phyloP scores from a whole-genome alignment of 2,797 vertebrate species.

The Urocyon cinereoargenteus region DNA sequence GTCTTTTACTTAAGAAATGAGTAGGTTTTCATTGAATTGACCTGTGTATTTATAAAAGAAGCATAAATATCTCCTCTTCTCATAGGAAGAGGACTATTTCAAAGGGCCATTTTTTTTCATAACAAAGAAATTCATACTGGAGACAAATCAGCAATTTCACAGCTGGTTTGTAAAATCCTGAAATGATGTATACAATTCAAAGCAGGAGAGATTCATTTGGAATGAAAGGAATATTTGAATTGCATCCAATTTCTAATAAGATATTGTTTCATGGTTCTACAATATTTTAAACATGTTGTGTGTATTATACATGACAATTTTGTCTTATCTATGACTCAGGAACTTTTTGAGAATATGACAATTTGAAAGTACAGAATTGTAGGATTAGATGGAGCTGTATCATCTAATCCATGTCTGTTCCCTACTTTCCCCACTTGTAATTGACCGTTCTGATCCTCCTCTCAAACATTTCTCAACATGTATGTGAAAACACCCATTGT shows the following conservation, averaged over 20 bases:
- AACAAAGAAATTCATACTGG: slow-evolving; percentile 38
- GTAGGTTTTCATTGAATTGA: slow-evolving; percentile 73
- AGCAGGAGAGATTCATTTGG: slow-evolving; percentile 24
- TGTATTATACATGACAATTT: neutral
- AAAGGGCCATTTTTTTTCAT: neutral
- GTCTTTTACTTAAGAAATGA: slow-evolving; percentile 81
- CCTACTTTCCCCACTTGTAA: neutral
- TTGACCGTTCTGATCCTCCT: neutral
- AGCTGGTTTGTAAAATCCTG: slow-evolving; percentile 37
- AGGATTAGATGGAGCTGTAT: neutral
- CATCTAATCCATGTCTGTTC: neutral
- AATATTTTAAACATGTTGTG: neutral
- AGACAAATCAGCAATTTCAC: slow-evolving; percentile 66
- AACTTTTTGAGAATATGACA: neutral
- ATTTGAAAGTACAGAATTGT: neutral
- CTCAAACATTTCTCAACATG: neutral
- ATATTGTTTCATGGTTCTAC: slow-evolving; percentile 15
- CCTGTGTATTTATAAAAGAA: neutral
- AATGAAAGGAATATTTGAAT: neutral
- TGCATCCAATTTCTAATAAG: slow-evolving; percentile 9
- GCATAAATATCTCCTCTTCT: neutral
- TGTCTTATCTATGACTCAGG: neutral
- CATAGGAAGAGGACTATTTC: slow-evolving; percentile 23
- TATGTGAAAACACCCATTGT: neutral
- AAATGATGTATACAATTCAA: slow-evolving; percentile 45